Conservation (phyloP, 2,113 vertebrate species). For the Heptranchias perlo region DNA sequence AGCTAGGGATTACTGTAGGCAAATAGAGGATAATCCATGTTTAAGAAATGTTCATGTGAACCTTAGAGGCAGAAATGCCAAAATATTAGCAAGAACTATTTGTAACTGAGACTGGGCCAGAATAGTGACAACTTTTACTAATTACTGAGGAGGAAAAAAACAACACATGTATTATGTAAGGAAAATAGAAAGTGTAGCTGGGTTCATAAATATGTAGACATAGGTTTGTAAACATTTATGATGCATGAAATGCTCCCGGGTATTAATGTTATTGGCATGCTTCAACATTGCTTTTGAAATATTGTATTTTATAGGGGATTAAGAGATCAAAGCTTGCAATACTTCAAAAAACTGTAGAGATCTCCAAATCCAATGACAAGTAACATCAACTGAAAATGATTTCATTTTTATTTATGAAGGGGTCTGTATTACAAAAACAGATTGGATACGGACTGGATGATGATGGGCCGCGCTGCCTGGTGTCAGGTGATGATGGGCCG, state of each 20-base stretch:
- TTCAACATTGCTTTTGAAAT: background rate
- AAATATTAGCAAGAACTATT: background rate
- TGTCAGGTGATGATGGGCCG: background rate
- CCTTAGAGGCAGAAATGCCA: background rate
- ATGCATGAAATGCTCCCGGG: background rate
- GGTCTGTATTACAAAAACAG: background rate
- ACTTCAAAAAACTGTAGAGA: background rate
- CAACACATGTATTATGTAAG: background rate
- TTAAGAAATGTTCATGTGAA: background rate
- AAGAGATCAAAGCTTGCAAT: background rate
- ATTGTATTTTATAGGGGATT: background rate
- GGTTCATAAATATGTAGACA: background rate
- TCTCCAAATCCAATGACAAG: background rate
- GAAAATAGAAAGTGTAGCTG: background rate
- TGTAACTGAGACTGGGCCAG: background rate
- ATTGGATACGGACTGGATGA: background rate
- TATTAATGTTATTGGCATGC: background rate
- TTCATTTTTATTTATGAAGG: background rate
- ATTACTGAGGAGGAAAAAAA: background rate
- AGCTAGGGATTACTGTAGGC: background rate
- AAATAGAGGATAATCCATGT: background rate
- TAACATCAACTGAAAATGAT: background rate
- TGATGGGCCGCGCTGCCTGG: background rate
- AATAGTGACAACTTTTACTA: background rate
- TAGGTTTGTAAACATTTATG: background rate